Base-by-base conservation (phyloP, 2,888 invertebrate species). In the Apotomis capreana region DNA sequence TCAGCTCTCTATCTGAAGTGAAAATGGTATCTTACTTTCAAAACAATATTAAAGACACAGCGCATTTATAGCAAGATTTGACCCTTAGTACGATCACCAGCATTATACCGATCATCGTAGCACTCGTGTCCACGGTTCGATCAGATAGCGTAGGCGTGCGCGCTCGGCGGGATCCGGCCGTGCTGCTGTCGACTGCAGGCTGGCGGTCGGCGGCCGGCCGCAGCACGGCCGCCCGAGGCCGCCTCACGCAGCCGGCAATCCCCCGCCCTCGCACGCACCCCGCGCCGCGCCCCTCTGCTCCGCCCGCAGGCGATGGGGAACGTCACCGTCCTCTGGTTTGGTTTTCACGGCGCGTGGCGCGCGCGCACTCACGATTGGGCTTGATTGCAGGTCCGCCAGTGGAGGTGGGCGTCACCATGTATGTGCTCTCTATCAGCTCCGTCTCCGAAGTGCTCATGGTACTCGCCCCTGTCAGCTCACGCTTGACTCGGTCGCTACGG, bases 381-480 rank as follows among this genome's bases (percentile, higher is more conserved):
- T 92, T 93, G 91, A 91, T 95, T 97, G 94, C 97, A 98, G 98
- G 97, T 96, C 97, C 97, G 94, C 98, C 98, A 90, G 98, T 99
- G 94, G 98, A 97, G 94, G 98, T 98, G 93, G 98, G 98, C 94
- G 97, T 98, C 95, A 98, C 98, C 94, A 98, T 98, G 97, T 98
- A 98, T 95, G 98, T 98, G 94, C 96, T 98, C 95, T 97, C 97
- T 95, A 98, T 98, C 96, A 97, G 98, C 95, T 98, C 98, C 94
- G 97, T 98, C 94, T 98, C 98, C 94, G 98, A 98, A 96, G 98
- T 98, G 94, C 96, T 98, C 95, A 98, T 98, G 98, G 98, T 98
- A 97, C 92, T 92, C 92, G 90, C 86, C 88, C 84, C 84, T 87
- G 85, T 89, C 94, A 94, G 92, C 90, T 88, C 86, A 86, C 87